phyloP scores from a whole-genome alignment of 2,888 invertebrate species.

The Omphaloscelis lunosa region DNA sequence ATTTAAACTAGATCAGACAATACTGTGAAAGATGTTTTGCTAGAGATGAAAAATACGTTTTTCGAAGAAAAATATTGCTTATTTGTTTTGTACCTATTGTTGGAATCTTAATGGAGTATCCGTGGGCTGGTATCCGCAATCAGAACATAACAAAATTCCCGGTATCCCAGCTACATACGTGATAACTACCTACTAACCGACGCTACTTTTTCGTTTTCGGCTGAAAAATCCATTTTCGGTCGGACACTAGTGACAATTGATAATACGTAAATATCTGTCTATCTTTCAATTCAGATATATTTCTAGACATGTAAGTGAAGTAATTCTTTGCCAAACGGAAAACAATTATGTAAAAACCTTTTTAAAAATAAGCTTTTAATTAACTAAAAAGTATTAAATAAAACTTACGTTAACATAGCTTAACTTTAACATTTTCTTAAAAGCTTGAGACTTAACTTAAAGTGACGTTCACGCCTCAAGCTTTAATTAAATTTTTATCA shows the following conservation, averaged over 20 bases:
- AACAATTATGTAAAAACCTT: too few relatives aligned
- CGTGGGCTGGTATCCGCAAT: not conserved
- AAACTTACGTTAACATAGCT: not conserved
- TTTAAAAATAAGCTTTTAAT: too few relatives aligned
- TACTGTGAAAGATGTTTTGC: not conserved
- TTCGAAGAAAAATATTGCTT: not conserved
- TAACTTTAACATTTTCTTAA: too few relatives aligned
- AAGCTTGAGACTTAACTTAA: too few relatives aligned
- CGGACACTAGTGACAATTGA: not conserved
- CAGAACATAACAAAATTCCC: not conserved
- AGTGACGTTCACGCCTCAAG: too few relatives aligned
- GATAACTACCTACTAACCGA: too few relatives aligned
- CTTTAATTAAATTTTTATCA: too few relatives aligned
- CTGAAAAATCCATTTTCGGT: too few relatives aligned
- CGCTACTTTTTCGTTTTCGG: too few relatives aligned
- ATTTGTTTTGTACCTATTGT: not conserved
- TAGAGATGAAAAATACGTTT: not conserved
- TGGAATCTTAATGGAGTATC: not conserved
- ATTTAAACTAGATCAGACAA: not conserved
- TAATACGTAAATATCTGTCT: not conserved
- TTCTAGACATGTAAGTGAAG: constrained; percentile 5
- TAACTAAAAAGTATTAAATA: too few relatives aligned
- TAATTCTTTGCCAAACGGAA: too few relatives aligned
- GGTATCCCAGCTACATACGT: not conserved
- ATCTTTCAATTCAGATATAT: constrained; percentile 1